Base-by-base conservation (phyloP, 1,140 invertebrate genomes). In the Apis laboriosa region DNA sequence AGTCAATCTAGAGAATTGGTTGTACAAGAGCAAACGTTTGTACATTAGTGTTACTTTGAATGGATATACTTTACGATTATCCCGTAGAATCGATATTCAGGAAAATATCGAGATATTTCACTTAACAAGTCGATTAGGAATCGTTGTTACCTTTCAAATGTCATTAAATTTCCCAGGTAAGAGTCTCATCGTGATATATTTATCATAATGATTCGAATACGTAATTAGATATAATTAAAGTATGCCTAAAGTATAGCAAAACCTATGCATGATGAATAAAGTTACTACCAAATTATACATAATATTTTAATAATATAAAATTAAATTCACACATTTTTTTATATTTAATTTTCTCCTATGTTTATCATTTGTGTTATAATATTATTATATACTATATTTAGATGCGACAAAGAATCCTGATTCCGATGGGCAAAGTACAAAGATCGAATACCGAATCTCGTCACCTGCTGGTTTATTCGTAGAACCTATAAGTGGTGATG, bases 401-500 rank as follows among this genome's bases (percentile, higher is more conserved):
- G 80, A n/a, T 56, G 9, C 9, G 53, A 15, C 34, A 24, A 19
- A 21, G 11, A 56, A 49, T 55, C 28, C 53, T 24, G 58, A 15
- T 19, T 17, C 81, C 9, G 34, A 55, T 68, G 80, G 77, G 77
- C 43, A 43, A 72, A 28, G 84, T 56, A 55, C 53, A 24, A 49
- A 61, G 55, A 89, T 89, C 74, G 86, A 93, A 84, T 90, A 95
- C 77, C 90, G 89, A 76, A 87, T 94, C 71, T 95, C 94, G 12
- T 95, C 94, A 93, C 94, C 94, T 4, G 94, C 94, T 78, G 95
- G 95, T 4, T 91, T 95, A 28, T 89, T 94, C 43, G 94, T 95
- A 43, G 93, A 95, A 90, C 92, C 92, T 58, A 90, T 94, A 74
- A 88, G 92, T 77, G 89, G 92, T 84, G 75, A 92, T 56, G 91